phyloP scores from a whole-genome alignment of 2,888 invertebrate species.

The Allacma fusca region DNA sequence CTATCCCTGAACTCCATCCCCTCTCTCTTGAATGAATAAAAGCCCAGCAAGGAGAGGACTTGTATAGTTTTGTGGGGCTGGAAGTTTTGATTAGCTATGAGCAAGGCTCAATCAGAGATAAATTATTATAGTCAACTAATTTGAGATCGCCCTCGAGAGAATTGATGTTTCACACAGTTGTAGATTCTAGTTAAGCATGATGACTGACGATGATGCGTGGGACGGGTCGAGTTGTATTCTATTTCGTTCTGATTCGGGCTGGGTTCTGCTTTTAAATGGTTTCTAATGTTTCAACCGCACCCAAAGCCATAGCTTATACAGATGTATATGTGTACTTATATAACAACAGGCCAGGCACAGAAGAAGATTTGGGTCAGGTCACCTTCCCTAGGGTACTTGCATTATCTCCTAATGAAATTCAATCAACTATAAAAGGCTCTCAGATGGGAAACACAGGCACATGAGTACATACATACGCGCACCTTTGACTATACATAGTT shows the following conservation, averaged over 20 bases:
- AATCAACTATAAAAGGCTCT: slow-evolving; percentile 21
- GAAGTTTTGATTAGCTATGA: slow-evolving; percentile 35
- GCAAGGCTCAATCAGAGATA: slow-evolving; percentile 41
- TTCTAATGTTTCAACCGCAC: slow-evolving; percentile 39
- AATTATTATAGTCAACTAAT: slow-evolving; percentile 42
- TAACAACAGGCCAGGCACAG: background rate
- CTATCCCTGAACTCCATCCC: background rate
- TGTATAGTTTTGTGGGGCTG: background rate
- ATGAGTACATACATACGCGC: background rate
- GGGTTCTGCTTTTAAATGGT: slow-evolving; percentile 37
- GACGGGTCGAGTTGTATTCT: slow-evolving; percentile 14
- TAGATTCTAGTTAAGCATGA: slow-evolving; percentile 21
- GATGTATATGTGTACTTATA: background rate
- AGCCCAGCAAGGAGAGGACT: background rate
- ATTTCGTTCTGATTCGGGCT: background rate
- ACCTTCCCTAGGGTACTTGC: slow-evolving; percentile 37
- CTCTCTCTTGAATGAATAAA: background rate
- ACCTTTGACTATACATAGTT: background rate
- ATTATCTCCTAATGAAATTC: slow-evolving; percentile 27
- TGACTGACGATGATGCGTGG: slow-evolving; percentile 29
- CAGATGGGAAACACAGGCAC: background rate
- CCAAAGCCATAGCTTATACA: background rate
- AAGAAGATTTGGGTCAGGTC: slow-evolving; percentile 43
- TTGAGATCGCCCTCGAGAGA: slow-evolving; percentile 43
- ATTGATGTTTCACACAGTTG: slow-evolving; percentile 25